A percentile compares a stretch with the other conserved stretches of the same genome.
These are phyloP conservation scores for Dermolepida albohirtum DNA, from an alignment of 2,888 invertebrate species.

Conservation along the genomic window DNA sequence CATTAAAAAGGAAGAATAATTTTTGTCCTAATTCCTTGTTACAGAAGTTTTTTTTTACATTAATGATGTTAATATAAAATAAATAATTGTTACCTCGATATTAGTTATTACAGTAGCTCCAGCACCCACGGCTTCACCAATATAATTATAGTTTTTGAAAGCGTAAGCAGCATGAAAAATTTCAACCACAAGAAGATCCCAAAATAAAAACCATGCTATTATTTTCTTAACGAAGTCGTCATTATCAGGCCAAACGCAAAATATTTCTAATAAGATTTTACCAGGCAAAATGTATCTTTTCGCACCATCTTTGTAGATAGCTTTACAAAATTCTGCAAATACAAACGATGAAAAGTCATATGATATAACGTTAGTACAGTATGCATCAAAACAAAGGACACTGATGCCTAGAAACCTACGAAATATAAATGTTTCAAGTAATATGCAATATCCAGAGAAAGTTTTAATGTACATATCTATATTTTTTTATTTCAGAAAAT, in stretches of 20 bases:
- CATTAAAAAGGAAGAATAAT: too few species aligned
- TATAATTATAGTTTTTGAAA: conserved; percentile 15
- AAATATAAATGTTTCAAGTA: too few species aligned
- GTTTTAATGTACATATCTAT: too few species aligned
- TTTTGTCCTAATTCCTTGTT: too few species aligned
- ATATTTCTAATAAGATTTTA: conserved; percentile 32
- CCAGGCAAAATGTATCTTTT: conserved; percentile 28
- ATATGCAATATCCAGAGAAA: too few species aligned
- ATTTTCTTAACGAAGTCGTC: conserved; percentile 3
- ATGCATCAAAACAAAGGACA: too few species aligned
- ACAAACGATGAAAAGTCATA: too few species aligned
- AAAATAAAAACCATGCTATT: conserved; percentile 32
- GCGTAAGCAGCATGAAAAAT: conserved; percentile 31
- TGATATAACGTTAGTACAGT: too few species aligned
- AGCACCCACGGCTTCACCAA: conserved; percentile 19
- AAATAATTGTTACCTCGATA: conserved; percentile 19
- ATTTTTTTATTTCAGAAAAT: too few species aligned
- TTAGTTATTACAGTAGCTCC: conserved; percentile 37
- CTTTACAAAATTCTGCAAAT: conserved; percentile 21
- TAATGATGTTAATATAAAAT: too few species aligned
- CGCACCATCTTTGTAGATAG: conserved; percentile 24
- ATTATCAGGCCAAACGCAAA: conserved; percentile 37
- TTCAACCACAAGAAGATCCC: conserved; percentile 31
- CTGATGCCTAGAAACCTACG: too few species aligned
- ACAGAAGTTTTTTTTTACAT: too few species aligned